Conservation (phyloP, 2,797 vertebrate genomes). For the Valencia hispanica region DNA sequence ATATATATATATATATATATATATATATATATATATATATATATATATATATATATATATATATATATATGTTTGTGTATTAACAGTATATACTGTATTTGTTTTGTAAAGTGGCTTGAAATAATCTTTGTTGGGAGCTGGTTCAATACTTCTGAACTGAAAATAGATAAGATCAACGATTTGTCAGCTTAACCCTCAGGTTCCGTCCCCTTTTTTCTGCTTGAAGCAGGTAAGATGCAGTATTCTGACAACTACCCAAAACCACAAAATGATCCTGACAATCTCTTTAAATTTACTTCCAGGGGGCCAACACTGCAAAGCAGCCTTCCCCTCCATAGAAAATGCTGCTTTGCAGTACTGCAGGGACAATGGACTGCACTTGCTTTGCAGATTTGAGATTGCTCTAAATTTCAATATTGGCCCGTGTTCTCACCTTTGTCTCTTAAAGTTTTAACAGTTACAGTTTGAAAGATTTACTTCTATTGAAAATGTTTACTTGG, state of each 20-base stretch:
- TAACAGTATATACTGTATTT: background rate
- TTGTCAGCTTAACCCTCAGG: background rate
- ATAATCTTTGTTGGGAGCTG: background rate
- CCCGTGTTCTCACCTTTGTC: background rate
- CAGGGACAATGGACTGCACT: background rate
- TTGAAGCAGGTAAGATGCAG: background rate
- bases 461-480: too few relatives aligned
- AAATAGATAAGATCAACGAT: background rate
- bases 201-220: background rate
- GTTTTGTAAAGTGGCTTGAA: background rate
- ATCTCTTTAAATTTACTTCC: background rate
- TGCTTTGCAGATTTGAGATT: background rate
- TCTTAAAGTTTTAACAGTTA: too few relatives aligned
- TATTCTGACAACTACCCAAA: background rate
- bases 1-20: too few relatives aligned
- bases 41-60: too few relatives aligned
- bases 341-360: background rate
- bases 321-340: background rate
- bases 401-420: background rate
- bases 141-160: background rate
- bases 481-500: too few relatives aligned
- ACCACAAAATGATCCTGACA: background rate
- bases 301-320: background rate
- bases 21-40: too few relatives aligned
- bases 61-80: background rate